Evolutionary conservation across 2,113 vertebrate species (phyloP).

Genomic region (Spilogale gracilis): DNA sequence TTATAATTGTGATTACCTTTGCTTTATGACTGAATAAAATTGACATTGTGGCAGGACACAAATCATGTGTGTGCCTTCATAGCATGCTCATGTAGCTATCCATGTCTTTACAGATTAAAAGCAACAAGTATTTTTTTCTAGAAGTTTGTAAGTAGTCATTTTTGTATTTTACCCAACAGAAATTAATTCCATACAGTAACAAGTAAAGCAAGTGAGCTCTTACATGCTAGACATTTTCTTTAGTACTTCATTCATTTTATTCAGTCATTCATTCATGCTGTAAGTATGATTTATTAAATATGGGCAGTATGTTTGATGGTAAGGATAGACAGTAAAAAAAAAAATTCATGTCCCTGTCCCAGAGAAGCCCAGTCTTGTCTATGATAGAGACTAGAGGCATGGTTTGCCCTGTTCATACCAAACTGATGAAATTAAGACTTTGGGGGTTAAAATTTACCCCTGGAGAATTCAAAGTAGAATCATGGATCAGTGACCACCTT

Average conservation of each 20-base stretch:
- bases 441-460: not conserved
- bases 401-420: slow-evolving; percentile 1
- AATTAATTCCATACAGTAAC: not conserved
- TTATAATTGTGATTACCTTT: not conserved
- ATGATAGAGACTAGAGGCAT: not conserved
- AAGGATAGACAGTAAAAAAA: not conserved
- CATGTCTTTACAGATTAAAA: slow-evolving; percentile 36
- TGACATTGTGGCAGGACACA: not conserved
- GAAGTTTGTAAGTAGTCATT: not conserved
- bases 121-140: not conserved
- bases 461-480: slow-evolving; percentile 49
- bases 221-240: not conserved
- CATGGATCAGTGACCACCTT: slow-evolving; percentile 49
- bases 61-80: not conserved
- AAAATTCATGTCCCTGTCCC: not conserved
- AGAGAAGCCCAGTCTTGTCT: not conserved
- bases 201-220: not conserved
- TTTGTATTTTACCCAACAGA: not conserved
- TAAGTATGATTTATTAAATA: not conserved
- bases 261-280: not conserved
- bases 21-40: not conserved
- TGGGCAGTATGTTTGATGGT: not conserved
- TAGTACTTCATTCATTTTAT: not conserved
- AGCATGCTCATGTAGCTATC: not conserved
- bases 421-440: slow-evolving; percentile 41